Percentiles rank a stretch among this genome's conserved stretches.
phyloP scores from a whole-genome alignment of 2,888 invertebrate species.

The Microchrysa polita region DNA sequence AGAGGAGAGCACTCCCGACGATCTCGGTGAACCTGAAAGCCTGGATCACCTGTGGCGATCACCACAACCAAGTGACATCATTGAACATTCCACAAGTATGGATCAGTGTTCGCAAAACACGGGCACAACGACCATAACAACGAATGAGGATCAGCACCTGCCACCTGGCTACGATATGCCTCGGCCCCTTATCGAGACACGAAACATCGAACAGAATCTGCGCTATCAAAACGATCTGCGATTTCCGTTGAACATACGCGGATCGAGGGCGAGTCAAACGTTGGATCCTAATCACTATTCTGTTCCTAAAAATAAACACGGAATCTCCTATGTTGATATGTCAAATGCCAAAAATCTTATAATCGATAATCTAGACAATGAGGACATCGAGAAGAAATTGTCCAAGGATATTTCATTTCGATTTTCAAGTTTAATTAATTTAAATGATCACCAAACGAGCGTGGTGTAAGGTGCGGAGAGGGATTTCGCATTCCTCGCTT shows the following conservation, averaged over 20 bases:
- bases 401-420: conserved; percentile 64
- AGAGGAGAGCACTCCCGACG: conserved; percentile 52
- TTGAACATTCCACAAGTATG: conserved; percentile 50
- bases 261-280: neutral
- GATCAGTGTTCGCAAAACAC: conserved; percentile 37
- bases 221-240: conserved; percentile 63
- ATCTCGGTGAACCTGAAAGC: conserved; percentile 57
- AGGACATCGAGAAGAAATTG: conserved; percentile 62
- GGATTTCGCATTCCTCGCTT: no score
- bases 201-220: conserved; percentile 59
- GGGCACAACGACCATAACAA: neutral
- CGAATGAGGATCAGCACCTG: conserved; percentile 26
- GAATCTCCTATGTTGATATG: conserved; percentile 63
- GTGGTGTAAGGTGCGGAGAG: conserved; percentile 6
- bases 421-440: conserved; percentile 63
- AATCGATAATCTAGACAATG: conserved; percentile 61
- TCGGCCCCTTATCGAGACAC: conserved; percentile 59
- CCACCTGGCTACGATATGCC: conserved; percentile 62
- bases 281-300: conserved; percentile 56
- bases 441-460: conserved; percentile 56
- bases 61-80: conserved; percentile 59
- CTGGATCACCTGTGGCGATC: conserved; percentile 62
- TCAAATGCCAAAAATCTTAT: conserved; percentile 59
- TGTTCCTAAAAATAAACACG: conserved; percentile 61
- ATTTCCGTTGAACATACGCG: conserved; percentile 59